These are phyloP conservation scores for Coelinius sp. DNA, from an alignment of 2,888 invertebrate genomes.

Conservation along the genomic window DNA sequence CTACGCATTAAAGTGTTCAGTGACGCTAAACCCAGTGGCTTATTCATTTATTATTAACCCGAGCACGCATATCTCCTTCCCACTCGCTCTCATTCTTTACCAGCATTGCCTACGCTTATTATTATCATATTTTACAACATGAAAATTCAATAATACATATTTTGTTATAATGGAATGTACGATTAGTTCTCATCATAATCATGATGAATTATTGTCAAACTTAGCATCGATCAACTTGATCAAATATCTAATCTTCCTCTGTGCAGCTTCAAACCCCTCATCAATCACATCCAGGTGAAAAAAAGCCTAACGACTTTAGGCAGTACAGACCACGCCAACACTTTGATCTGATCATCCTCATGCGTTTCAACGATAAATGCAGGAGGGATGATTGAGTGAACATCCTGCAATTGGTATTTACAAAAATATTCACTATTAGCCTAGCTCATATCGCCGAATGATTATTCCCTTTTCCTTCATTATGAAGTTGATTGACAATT, in stretches of 20 bases:
- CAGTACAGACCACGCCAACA: slow-evolving; percentile 77
- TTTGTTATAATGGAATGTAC: neutral
- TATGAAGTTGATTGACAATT: no score
- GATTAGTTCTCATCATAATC: neutral
- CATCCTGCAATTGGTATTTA: slow-evolving; percentile 68
- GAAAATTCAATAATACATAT: no score
- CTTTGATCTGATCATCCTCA: slow-evolving; percentile 72
- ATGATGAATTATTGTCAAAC: neutral
- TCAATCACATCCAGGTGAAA: slow-evolving; percentile 81
- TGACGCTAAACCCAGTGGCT: no score
- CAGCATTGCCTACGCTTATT: no score
- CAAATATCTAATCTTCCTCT: slow-evolving; percentile 80
- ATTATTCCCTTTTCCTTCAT: no score
- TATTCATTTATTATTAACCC: no score
- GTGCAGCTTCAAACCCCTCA: slow-evolving; percentile 77
- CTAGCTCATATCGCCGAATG: no score
- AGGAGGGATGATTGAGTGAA: slow-evolving; percentile 75
- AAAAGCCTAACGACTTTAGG: slow-evolving; percentile 77
- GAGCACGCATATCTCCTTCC: no score
- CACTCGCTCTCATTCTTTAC: no score
- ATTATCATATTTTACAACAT: no score
- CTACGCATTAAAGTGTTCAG: no score
- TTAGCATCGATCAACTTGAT: slow-evolving; percentile 69
- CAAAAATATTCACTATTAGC: no score
- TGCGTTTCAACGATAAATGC: slow-evolving; percentile 68